phyloP scores from a whole-genome alignment of 1,140 invertebrate genomes.

The Macrosteles quadrilineatus region DNA sequence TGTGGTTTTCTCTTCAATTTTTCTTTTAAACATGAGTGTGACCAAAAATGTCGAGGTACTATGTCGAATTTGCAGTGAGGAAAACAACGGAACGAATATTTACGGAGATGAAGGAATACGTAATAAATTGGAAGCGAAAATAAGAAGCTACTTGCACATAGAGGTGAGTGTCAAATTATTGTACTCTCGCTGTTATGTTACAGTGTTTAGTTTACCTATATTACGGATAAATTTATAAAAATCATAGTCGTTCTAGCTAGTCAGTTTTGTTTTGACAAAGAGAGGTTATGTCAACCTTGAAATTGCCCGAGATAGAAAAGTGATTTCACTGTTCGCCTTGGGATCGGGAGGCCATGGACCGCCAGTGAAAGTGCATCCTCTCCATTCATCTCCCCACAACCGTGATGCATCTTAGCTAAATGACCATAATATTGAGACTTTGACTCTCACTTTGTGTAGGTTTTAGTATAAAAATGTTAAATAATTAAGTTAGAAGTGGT shows the following conservation, averaged over 20 bases:
- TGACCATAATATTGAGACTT: too few relatives aligned
- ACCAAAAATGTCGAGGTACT: conserved; percentile 25
- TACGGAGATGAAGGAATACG: conserved; percentile 56
- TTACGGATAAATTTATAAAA: too few relatives aligned
- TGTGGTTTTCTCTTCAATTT: too few relatives aligned
- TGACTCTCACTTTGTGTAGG: too few relatives aligned
- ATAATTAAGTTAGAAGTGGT: too few relatives aligned
- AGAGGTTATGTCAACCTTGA: conserved; percentile 24
- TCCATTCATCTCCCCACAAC: too few relatives aligned
- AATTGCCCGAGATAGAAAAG: conserved; percentile 23
- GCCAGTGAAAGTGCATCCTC: conserved; percentile 14
- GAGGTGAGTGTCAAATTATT: conserved; percentile 50
- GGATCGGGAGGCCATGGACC: conserved; percentile 30
- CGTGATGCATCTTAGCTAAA: too few relatives aligned
- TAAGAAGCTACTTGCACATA: conserved; percentile 58
- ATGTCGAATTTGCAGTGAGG: conserved; percentile 58
- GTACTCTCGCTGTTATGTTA: too few relatives aligned
- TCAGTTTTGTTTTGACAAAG: conserved; percentile 16
- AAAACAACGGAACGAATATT: conserved; percentile 52
- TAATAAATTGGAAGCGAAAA: conserved; percentile 56
- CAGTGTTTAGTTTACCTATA: too few relatives aligned
- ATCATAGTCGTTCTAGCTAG: too few relatives aligned
- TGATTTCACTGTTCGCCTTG: conserved; percentile 18
- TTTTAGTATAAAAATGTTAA: too few relatives aligned
- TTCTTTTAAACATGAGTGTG: conserved; percentile 16